Base-by-base conservation (phyloP, 2,888 invertebrate species). In the Oscheius sp. region DNA sequence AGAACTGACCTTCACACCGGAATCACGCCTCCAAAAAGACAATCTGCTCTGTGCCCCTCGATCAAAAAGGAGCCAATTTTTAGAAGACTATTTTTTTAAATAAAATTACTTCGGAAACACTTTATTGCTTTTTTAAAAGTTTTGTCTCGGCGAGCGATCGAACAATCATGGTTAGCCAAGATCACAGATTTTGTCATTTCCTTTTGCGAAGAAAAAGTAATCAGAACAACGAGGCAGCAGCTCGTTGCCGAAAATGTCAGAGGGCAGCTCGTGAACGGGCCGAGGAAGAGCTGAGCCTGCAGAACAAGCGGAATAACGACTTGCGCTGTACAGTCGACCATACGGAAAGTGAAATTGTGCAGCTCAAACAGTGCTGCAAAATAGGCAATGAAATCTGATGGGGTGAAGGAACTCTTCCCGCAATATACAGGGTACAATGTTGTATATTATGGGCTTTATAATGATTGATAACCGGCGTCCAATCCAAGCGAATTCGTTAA, bases 211-310 rank as follows among this genome's bases (percentile, higher is more conserved):
- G 85, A 35, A 86, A 86, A 70, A 68, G 86, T n/a, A 79, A 86
- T 59, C 85, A 85, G 86, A 87, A 87, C 77, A 87, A 87, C 73
- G 79, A 84, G 48, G 87, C 87, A 2, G 87, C 87, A 0, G 87
- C 87, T 5, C 76, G 87, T 11, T 87, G 87, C 70, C 82, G 87
- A 2, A 79, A 83, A 55, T 73, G 87, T 55, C 87, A 87, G 74
- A 73, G 82, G 7, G 85, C 85, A 47, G 85, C 84, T 7, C 79
- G 82, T 32, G 75, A 79, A 35, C 62, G 62, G 33, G 81, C 79
- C 10, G 77, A 80, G 60, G 75, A 77, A 13, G 87, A 87, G 58
- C 60, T 84, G 11, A 72, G 76, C 21, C 73, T 79, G 21, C 59
- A 86, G 62, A 73, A 72, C 47, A 73, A 78, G 37, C 59, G 81